phyloP scores from a whole-genome alignment of 2,113 vertebrate genomes.

The Gobio gobio region DNA sequence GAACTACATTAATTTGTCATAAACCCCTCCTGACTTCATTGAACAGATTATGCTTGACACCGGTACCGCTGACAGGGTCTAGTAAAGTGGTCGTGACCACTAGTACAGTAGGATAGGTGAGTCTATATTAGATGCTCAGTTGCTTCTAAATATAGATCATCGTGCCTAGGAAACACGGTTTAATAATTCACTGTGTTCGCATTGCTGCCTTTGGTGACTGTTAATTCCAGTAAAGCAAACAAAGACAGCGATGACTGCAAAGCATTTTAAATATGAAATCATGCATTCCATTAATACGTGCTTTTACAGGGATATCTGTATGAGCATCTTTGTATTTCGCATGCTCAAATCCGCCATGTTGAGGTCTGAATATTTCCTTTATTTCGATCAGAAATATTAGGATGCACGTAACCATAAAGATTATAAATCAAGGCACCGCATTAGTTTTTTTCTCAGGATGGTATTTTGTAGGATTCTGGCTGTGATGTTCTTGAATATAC shows the following conservation, averaged over 20 bases:
- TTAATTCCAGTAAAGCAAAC: background rate
- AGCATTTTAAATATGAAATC: background rate
- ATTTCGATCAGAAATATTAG: background rate
- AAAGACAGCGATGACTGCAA: background rate
- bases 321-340: conserved; percentile 27
- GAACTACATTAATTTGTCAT: conserved; percentile 46
- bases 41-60: conserved; percentile 27
- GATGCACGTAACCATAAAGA: too few relatives aligned
- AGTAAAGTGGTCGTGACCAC: conserved; percentile 51
- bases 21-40: conserved; percentile 37
- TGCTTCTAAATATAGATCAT: conserved; percentile 52
- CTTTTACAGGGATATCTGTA: background rate
- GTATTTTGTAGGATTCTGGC: background rate
- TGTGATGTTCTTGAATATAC: background rate
- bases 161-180: background rate
- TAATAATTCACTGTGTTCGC: background rate
- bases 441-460: background rate
- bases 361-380: conserved; percentile 13
- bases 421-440: background rate
- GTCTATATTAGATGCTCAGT: conserved; percentile 53
- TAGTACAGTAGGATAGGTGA: conserved; percentile 47
- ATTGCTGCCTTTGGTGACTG: background rate
- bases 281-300: background rate
- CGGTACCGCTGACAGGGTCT: conserved; percentile 22
- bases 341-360: conserved; percentile 40